Conservation (phyloP, 2,797 vertebrate genomes). For the Denticeps clupeoides region DNA sequence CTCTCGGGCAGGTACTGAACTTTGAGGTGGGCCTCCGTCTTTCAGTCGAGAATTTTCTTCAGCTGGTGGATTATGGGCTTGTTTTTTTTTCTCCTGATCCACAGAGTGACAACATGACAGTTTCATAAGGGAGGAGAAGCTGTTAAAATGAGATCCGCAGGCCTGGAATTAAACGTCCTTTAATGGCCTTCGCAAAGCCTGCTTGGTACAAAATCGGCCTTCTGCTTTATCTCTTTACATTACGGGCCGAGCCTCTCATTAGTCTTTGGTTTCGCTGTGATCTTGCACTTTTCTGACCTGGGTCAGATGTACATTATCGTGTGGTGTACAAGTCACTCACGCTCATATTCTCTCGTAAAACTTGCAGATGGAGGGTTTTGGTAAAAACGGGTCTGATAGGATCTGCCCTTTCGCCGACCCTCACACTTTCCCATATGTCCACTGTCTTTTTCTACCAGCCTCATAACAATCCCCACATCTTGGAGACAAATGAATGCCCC, state of each 20-base stretch:
- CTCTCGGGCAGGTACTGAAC: slow-evolving; percentile 33
- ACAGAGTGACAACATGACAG: slow-evolving; percentile 47
- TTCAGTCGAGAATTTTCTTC: too few species aligned
- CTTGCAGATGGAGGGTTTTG: not conserved
- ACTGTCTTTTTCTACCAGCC: not conserved
- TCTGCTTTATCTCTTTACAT: slow-evolving; percentile 2
- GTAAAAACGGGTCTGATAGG: slow-evolving; percentile 1
- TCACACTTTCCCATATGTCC: not conserved
- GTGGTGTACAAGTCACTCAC: slow-evolving; percentile 4
- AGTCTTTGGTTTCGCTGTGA: not conserved
- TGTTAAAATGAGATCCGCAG: slow-evolving; percentile 38
- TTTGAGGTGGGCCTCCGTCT: slow-evolving; percentile 34
- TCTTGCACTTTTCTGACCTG: not conserved
- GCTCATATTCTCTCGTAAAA: slow-evolving; percentile 1
- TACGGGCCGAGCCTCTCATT: too few species aligned
- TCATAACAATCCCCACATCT: slow-evolving; percentile 1
- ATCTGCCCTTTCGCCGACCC: not conserved
- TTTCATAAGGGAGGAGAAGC: slow-evolving; percentile 40
- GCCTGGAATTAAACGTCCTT: slow-evolving; percentile 18
- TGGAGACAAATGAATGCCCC: not conserved
- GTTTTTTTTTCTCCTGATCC: slow-evolving; percentile 25
- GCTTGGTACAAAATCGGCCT: not conserved
- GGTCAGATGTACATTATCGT: slow-evolving; percentile 3
- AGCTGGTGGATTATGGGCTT: slow-evolving; percentile 47
- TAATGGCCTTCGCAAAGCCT: slow-evolving; percentile 11